Conservation (phyloP, 2,797 vertebrate species). For the Halcyon leucocephala region DNA sequence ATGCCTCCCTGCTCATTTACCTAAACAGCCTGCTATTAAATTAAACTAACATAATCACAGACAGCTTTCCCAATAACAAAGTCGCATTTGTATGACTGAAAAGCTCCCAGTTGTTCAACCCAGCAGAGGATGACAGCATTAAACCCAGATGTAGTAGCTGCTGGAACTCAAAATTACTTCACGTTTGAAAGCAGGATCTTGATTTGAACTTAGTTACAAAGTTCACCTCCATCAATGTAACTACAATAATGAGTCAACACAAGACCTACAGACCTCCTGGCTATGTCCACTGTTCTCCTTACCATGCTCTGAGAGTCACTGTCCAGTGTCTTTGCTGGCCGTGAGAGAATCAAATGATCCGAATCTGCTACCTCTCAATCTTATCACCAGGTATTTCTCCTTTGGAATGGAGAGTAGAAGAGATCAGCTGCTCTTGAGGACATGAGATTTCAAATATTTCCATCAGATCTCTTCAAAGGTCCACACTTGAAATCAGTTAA, state of each 20-base stretch:
- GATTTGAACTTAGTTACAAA: neutral
- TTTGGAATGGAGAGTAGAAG: neutral
- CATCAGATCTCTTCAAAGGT: neutral
- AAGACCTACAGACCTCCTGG: neutral
- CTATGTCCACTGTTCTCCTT: neutral
- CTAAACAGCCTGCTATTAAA: conserved; percentile 53
- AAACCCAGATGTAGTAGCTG: neutral
- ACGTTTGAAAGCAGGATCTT: neutral
- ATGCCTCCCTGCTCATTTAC: conserved; percentile 51
- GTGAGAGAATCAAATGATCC: neutral
- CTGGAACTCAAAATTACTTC: neutral
- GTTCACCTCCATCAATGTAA: neutral
- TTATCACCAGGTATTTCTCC: neutral
- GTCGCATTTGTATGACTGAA: neutral
- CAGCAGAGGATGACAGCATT: neutral
- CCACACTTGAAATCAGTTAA: neutral
- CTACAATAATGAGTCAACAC: neutral
- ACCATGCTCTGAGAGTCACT: neutral
- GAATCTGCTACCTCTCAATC: neutral
- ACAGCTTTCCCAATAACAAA: conserved; percentile 1
- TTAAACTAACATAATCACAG: conserved; percentile 38
- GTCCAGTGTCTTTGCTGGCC: accelerated
- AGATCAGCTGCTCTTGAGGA: neutral
- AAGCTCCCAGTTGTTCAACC: neutral
- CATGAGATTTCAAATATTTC: neutral